Percentiles rank a stretch among this genome's conserved stretches.
Evolutionary conservation across 2,888 invertebrate species (phyloP).

Genomic region (Chrysolina americana): DNA sequence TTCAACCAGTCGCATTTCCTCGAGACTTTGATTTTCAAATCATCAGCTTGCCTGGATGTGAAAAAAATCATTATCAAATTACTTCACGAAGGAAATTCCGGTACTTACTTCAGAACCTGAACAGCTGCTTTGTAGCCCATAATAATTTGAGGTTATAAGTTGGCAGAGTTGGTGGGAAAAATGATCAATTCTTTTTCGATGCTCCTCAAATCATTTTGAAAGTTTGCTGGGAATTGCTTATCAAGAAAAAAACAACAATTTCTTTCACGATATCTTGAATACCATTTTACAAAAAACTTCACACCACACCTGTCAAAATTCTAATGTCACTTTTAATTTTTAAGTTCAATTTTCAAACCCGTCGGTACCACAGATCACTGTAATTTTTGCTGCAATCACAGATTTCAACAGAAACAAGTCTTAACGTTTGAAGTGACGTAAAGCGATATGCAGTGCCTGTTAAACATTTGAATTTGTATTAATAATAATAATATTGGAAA

Average conservation of each 20-base stretch:
- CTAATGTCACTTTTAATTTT: neutral
- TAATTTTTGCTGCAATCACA: neutral
- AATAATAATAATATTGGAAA: no score
- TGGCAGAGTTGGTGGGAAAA: neutral
- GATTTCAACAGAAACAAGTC: neutral
- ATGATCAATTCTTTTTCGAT: neutral
- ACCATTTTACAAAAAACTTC: neutral
- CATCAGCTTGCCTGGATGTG: constrained; percentile 79
- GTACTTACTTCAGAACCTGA: constrained; percentile 80
- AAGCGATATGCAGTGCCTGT: no score
- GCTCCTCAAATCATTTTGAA: constrained; percentile 34
- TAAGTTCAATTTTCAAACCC: no score
- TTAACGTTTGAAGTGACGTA: no score
- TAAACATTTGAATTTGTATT: no score
- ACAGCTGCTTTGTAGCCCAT: constrained; percentile 85
- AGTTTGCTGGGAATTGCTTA: neutral
- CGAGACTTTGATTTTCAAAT: constrained; percentile 79
- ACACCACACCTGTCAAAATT: constrained; percentile 3
- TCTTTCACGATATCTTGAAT: neutral
- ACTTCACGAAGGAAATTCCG: neutral
- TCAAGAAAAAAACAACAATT: neutral
- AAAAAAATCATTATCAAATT: constrained; percentile 17
- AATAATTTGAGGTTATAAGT: constrained; percentile 28
- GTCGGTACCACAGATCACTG: neutral
- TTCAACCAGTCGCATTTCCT: constrained; percentile 72